Evolutionary conservation across 2,888 invertebrate species (phyloP).

Genomic region (Lumbricus terrestris): DNA sequence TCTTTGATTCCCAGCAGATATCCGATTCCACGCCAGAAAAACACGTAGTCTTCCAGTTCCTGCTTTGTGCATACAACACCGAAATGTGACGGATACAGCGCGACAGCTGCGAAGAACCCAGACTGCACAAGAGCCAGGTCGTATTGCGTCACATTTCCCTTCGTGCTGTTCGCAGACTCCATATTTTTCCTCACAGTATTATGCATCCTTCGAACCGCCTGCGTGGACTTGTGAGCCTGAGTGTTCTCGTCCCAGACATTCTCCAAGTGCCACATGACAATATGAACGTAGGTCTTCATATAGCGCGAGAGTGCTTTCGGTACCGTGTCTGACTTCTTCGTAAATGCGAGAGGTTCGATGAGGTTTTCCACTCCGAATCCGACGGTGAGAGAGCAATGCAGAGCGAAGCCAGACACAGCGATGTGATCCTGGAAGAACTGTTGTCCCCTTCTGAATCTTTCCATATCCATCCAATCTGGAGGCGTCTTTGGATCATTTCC

Average conservation of each 20-base stretch:
- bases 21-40: slow-evolving; percentile 84
- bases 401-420: slow-evolving; percentile 71
- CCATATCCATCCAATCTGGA: slow-evolving; percentile 61
- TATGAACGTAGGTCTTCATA: slow-evolving; percentile 75
- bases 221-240: slow-evolving; percentile 60
- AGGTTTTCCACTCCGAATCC: slow-evolving; percentile 76
- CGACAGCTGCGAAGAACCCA: slow-evolving; percentile 77
- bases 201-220: slow-evolving; percentile 61
- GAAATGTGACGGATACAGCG: slow-evolving; percentile 67
- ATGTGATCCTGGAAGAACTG: slow-evolving; percentile 71
- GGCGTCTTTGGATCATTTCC: slow-evolving; percentile 22
- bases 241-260: slow-evolving; percentile 64
- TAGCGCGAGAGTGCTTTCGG: slow-evolving; percentile 75
- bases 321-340: slow-evolving; percentile 70
- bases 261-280: slow-evolving; percentile 75
- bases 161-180: slow-evolving; percentile 26
- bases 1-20: slow-evolving; percentile 80
- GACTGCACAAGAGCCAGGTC: slow-evolving; percentile 84
- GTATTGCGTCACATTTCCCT: slow-evolving; percentile 70
- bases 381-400: slow-evolving; percentile 74
- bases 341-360: slow-evolving; percentile 70
- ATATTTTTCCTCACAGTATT: slow-evolving; percentile 63
- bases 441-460: slow-evolving; percentile 66
- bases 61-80: slow-evolving; percentile 68
- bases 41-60: slow-evolving; percentile 73